Percentiles rank a stretch among this genome's conserved stretches.
Conservation (phyloP, 2,888 invertebrate genomes). For the Selenia dentaria region DNA sequence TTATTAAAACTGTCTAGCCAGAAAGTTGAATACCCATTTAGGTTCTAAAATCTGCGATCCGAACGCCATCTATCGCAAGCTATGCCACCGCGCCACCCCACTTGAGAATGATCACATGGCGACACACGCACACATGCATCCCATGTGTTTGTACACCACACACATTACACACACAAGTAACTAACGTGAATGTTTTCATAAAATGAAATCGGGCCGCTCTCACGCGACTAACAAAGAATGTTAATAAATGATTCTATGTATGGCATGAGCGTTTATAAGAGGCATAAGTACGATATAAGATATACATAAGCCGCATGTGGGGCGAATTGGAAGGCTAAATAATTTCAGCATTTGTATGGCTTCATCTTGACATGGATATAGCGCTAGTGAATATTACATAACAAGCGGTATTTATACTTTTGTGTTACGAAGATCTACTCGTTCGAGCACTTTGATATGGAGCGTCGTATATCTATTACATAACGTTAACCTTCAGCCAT, state of each 20-base stretch:
- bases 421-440: too few species aligned
- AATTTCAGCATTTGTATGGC: not conserved
- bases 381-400: too few species aligned
- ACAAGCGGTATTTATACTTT: too few species aligned
- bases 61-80: slow-evolving; percentile 32
- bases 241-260: slow-evolving; percentile 35
- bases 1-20: not conserved
- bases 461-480: too few species aligned
- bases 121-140: slow-evolving; percentile 6
- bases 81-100: slow-evolving; percentile 22
- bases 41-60: not conserved
- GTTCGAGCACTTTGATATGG: too few species aligned
- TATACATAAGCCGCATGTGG: not conserved
- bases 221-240: slow-evolving; percentile 51
- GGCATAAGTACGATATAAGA: slow-evolving; percentile 8
- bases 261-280: slow-evolving; percentile 8
- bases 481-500: too few species aligned
- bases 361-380: too few species aligned
- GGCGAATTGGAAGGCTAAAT: not conserved
- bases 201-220: slow-evolving; percentile 53
- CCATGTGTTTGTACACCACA: not conserved
- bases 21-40: not conserved
- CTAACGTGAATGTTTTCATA: slow-evolving; percentile 51
- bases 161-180: slow-evolving; percentile 8
- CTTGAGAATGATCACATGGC: slow-evolving; percentile 3